Percentiles rank a stretch among this genome's conserved stretches.
Conservation (phyloP, 2,888 invertebrate genomes). For the Helobdella robusta region DNA sequence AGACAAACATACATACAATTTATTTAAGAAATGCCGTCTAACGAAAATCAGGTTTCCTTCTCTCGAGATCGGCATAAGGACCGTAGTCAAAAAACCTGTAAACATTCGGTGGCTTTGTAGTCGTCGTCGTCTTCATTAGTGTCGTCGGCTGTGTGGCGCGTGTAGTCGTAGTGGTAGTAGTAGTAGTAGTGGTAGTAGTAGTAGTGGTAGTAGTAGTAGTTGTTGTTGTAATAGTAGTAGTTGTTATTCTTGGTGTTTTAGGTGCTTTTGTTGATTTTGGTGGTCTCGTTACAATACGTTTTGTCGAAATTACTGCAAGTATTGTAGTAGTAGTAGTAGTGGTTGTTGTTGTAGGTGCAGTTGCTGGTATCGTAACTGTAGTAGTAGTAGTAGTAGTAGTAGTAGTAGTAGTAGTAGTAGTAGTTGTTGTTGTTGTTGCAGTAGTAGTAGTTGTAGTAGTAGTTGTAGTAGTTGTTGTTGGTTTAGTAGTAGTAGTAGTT, state of each 20-base stretch:
- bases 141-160: neutral
- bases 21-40: too few relatives aligned
- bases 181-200: neutral
- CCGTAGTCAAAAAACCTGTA: too few relatives aligned
- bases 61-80: too few relatives aligned
- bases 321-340: too few relatives aligned
- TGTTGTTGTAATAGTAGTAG: conserved; percentile 18
- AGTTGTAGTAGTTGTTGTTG: neutral
- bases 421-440: conserved; percentile 15
- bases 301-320: neutral
- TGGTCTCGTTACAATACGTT: neutral
- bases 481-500: neutral
- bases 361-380: neutral
- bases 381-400: conserved; percentile 19
- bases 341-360: neutral
- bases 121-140: neutral
- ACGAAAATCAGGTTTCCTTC: too few relatives aligned
- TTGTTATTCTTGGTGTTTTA: neutral
- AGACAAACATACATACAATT: too few relatives aligned
- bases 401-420: conserved; percentile 19
- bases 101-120: conserved; percentile 10
- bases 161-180: neutral
- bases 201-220: conserved; percentile 4
- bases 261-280: neutral
- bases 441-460: conserved; percentile 16